Percentiles rank a stretch among this genome's conserved stretches.
These are phyloP conservation scores for Portunus trituberculatus DNA, from an alignment of 1,140 invertebrate species.

Conservation along the genomic window DNA sequence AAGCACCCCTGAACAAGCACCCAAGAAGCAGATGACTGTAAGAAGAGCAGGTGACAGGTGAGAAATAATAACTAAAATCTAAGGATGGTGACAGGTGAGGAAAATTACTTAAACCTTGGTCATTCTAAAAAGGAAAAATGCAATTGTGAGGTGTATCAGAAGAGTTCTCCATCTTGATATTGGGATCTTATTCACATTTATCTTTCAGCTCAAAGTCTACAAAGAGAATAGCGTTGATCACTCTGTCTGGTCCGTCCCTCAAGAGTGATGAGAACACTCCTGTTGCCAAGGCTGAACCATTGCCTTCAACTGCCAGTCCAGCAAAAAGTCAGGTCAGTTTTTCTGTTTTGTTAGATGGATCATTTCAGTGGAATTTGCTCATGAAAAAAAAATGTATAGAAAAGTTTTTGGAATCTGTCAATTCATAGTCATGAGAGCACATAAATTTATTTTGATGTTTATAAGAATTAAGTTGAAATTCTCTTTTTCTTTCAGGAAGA, in stretches of 20 bases:
- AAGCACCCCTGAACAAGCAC: not conserved
- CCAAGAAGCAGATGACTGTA: not conserved
- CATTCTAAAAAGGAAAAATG: too few relatives aligned
- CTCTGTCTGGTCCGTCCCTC: constrained; percentile 50
- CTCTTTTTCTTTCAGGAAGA: constrained; percentile 8
- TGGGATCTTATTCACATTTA: too few relatives aligned
- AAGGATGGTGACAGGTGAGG: too few relatives aligned
- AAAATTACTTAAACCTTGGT: too few relatives aligned
- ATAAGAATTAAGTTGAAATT: not conserved
- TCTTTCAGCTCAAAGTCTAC: constrained; percentile 50
- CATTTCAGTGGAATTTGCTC: not conserved
- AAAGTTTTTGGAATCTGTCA: not conserved
- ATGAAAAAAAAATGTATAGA: not conserved
- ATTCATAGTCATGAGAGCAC: not conserved
- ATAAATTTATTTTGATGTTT: not conserved
- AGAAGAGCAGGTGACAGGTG: constrained; percentile 17
- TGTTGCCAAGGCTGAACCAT: not conserved
- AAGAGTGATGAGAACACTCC: constrained; percentile 52
- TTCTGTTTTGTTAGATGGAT: not conserved
- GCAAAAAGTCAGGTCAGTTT: not conserved
- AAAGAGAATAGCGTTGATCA: constrained; percentile 66
- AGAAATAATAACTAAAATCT: not conserved
- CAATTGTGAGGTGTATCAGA: too few relatives aligned
- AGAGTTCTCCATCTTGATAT: too few relatives aligned
- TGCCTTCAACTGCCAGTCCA: constrained; percentile 48